Evolutionary conservation across 2,113 vertebrate species (phyloP), one percentile per base, ranked within the genome.

Genomic region (Chaetodon trifascialis): DNA sequence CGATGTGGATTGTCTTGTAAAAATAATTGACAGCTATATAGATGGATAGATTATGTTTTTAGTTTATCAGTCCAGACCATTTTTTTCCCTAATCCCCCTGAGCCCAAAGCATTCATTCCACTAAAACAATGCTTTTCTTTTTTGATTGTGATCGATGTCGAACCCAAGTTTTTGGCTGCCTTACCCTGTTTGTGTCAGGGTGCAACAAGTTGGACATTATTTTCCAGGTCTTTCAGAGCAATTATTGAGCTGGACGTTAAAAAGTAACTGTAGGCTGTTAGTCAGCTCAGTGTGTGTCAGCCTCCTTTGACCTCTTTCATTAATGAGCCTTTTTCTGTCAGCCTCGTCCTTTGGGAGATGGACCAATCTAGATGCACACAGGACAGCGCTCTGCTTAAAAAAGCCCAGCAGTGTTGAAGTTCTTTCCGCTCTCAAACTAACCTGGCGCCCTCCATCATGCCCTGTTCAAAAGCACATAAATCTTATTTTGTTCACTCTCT

Each of bases 301-400:
- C 59, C 44, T 79, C 44, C 55, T 80, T 76, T 90, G 78, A 77
- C n/a, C 67, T 79, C 72, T 76, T 81, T 74, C 79, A 86, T 79
- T 81, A 80, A 82, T 82, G 66, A 76, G 38, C 30, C 58, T 36
- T 66, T 83, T 71, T 73, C 68, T 77, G 83, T 60, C 77, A 60
- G 66, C 49, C 25, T 68, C 62, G 38, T 81, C 66, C 56, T 73
- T 11, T 19, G 72, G 63, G 49, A 58, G 62, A 21, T 55, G 25
- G 55, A 79, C 62, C 75, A 59, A 68, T 86, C 65, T 36, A 59
- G 49, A 73, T 23, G 51, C 36, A 54, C 60, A 68, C 44, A 55
- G 66, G 17, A 76, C 62, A 14, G 47, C 38, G 51, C 54, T 52
- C n/a, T 52, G 63, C 44, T 73, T 54, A 7, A 69, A 56, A 86